phyloP scores from a whole-genome alignment of 2,113 vertebrate species.

The Microtus ochrogaster region DNA sequence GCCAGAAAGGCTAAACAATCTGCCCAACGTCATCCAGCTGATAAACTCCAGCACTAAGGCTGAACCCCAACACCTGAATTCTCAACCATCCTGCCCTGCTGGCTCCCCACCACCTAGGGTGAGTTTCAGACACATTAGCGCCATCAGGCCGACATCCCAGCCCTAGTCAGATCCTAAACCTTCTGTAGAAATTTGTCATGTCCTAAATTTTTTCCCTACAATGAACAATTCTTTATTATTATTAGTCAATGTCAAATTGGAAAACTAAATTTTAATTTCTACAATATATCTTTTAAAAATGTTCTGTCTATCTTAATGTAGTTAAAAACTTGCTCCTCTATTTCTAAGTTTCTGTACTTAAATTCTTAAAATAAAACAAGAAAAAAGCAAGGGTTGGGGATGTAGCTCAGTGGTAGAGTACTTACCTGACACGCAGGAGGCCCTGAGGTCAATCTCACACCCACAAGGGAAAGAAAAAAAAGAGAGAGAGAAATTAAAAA shows the following conservation, averaged over 20 bases:
- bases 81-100: not conserved
- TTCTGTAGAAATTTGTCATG: not conserved
- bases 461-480: not conserved
- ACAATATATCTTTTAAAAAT: constrained; percentile 2
- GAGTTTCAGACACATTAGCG: not conserved
- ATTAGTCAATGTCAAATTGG: constrained; percentile 24
- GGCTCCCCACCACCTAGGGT: not conserved
- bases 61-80: not conserved
- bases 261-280: not conserved
- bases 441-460: not conserved
- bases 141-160: not conserved
- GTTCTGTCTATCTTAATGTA: not conserved
- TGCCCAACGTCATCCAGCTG: not conserved
- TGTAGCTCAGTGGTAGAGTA: not conserved
- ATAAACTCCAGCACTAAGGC: not conserved
- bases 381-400: not conserved
- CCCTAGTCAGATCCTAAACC: not conserved
- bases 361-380: not conserved
- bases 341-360: not conserved
- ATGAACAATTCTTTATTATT: not conserved
- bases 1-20: not conserved
- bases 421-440: not conserved
- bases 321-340: not conserved
- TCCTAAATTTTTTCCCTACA: not conserved
- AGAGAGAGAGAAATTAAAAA: not conserved